Evolutionary conservation across 2,797 vertebrate genomes (phyloP).

Genomic region (Trichosurus vulpecula): DNA sequence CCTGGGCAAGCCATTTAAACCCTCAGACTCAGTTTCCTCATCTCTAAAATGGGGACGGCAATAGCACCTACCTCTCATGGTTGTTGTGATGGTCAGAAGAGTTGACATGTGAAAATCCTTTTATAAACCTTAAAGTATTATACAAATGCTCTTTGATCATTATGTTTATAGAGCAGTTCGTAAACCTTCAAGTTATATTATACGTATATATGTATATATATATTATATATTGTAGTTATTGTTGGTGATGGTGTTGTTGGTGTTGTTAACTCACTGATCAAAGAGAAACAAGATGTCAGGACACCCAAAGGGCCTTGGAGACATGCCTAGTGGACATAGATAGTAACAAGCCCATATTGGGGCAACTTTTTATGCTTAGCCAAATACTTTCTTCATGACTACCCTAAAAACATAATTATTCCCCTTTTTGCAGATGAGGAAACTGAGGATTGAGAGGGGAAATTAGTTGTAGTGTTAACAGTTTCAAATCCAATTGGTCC

Average conservation of each 20-base stretch:
- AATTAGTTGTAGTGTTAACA: neutral
- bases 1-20: neutral
- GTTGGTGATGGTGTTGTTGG: neutral
- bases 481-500: neutral
- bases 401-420: neutral
- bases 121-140: neutral
- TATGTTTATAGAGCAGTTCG: too few species aligned
- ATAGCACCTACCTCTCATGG: neutral
- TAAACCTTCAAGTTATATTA: neutral
- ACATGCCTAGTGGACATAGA: neutral
- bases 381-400: neutral
- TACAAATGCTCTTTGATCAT: neutral
- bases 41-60: neutral
- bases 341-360: neutral
- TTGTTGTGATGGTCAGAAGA: neutral
- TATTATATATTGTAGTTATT: neutral
- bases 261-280: neutral
- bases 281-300: neutral
- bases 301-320: neutral
- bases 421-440: neutral
- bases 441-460: neutral
- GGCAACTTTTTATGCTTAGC: neutral
- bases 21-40: neutral
- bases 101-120: neutral
- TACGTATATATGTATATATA: too few species aligned